Conservation (phyloP, 2,888 invertebrate genomes). For the Laothoe populi region DNA sequence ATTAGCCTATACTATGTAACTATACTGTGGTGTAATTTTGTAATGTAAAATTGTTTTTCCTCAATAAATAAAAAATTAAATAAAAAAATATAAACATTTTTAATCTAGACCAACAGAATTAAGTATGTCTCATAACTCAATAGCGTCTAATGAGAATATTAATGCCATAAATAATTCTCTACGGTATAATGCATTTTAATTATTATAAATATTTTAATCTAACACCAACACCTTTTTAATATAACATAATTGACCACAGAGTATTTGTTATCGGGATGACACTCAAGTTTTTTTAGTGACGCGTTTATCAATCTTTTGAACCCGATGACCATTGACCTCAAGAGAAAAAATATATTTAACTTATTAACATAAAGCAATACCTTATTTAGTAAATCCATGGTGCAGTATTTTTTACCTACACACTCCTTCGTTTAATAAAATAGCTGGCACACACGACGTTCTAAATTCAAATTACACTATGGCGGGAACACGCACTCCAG, state of each 20-base stretch:
- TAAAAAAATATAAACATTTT: too few relatives aligned
- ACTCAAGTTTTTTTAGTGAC: neutral
- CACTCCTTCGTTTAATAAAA: slow-evolving; percentile 7
- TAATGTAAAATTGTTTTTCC: too few relatives aligned
- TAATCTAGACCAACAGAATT: too few relatives aligned
- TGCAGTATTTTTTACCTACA: neutral
- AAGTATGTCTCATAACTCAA: too few relatives aligned
- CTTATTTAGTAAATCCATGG: slow-evolving; percentile 28
- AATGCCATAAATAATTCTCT: too few relatives aligned
- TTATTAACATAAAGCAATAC: slow-evolving; percentile 10
- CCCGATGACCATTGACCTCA: slow-evolving; percentile 7
- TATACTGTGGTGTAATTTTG: too few relatives aligned
- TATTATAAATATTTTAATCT: too few relatives aligned
- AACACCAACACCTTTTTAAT: neutral
- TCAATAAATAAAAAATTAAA: too few relatives aligned
- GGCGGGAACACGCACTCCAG: slow-evolving; percentile 17
- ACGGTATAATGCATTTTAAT: too few relatives aligned
- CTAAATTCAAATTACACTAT: neutral
- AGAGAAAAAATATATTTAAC: neutral
- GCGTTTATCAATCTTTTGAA: slow-evolving; percentile 23
- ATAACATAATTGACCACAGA: too few relatives aligned
- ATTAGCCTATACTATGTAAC: too few relatives aligned
- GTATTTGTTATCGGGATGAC: neutral
- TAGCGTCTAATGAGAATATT: too few relatives aligned
- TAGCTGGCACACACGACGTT: slow-evolving; percentile 15